Base-by-base conservation (phyloP, 2,113 vertebrate genomes). In the Marmota monax region DNA sequence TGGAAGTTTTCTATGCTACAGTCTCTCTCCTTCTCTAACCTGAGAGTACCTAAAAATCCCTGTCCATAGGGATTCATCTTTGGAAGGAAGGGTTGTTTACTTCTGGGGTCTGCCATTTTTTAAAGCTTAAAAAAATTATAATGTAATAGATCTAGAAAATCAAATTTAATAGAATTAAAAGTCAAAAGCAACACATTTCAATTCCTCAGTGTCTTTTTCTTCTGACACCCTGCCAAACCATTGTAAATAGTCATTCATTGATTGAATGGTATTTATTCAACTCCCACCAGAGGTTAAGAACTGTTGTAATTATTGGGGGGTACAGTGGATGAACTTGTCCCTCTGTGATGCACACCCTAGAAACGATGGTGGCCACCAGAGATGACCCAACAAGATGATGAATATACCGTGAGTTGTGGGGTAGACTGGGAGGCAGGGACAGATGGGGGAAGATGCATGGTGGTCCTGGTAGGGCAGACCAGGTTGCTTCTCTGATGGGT, bases 371-470 rank as follows among this genome's bases (percentile, higher is more conserved):
- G 11, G n/a, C n/a, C 56, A 22, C 1, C 0, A 8, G 58, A 25
- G 25, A 13, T 23, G 34, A 53, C 20, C 4, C 2, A 94, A 39
- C 4, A 29, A 53, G 27, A 12, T 20, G 22, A 45, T 9, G 4
- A 32, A 32, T 58, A 10, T 0, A 4, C 16, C 2, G 0, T 4
- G 8, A 29, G n/a, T 25, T 45, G 4, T 1, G 6, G 2, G 23
- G 8, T 14, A 14, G 22, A 7, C 8, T n/a, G n/a, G 27, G 23
- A 29, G 20, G 11, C 2, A 22, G 39, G 10, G 78, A 8, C 12
- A 0, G 6, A 20, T 1, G 6, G 22, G 22, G 42, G 7, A 17
- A 14, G 14, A 12, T 3, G 2, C 4, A 17, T 17, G 23, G 1
- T 7, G 13, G 11, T 11, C n/a, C 27, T 27, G 72, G 6, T 10